Conservation (phyloP, 2,888 invertebrate species). For the Himalopsyche tibetana region DNA sequence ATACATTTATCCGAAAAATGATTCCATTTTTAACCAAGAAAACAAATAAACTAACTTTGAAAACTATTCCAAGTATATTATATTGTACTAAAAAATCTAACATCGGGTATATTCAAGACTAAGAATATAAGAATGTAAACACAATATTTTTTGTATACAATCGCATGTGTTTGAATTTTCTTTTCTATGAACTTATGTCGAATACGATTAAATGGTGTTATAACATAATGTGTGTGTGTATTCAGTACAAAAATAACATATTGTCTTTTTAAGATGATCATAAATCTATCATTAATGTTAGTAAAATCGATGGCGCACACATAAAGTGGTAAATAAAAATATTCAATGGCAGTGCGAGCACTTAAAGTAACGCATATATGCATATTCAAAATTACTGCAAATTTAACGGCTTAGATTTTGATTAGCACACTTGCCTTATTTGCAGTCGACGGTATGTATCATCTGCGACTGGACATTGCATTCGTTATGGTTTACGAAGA, state of each 20-base stretch:
- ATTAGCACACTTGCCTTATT: conserved; percentile 25
- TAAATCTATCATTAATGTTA: conserved; percentile 36
- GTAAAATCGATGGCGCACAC: background rate
- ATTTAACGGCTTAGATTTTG: conserved; percentile 35
- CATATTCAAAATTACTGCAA: conserved; percentile 16
- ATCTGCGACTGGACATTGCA: conserved; percentile 44
- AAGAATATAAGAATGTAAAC: too few species aligned
- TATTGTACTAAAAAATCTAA: too few species aligned
- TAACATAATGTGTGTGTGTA: background rate
- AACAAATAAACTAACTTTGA: too few species aligned
- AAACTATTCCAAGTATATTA: too few species aligned
- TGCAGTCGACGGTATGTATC: background rate
- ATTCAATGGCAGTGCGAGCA: background rate
- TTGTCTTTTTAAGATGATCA: conserved; percentile 32
- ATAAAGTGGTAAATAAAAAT: background rate
- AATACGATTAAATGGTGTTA: background rate
- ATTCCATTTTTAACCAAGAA: too few species aligned
- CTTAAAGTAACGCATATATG: conserved; percentile 1
- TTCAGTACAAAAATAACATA: conserved; percentile 1
- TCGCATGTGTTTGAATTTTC: too few species aligned
- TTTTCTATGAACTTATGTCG: background rate
- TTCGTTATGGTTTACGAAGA: conserved; percentile 42
- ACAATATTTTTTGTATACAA: too few species aligned
- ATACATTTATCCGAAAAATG: too few species aligned
- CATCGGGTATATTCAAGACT: too few species aligned